phyloP scores from a whole-genome alignment of 2,113 vertebrate species.

The Leptocoma aspasia region DNA sequence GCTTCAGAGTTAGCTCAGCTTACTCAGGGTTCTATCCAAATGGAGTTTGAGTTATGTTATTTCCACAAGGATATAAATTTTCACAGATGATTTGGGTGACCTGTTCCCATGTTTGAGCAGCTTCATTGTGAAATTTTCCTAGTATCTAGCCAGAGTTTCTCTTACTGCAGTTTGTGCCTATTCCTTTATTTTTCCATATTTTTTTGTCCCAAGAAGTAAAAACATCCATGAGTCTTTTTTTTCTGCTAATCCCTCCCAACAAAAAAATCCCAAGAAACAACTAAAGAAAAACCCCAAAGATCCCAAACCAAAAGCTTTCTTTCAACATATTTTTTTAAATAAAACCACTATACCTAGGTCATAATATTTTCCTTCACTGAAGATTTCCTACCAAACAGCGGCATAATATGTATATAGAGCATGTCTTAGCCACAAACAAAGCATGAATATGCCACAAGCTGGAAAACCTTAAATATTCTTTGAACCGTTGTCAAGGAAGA shows the following conservation, averaged over 20 bases:
- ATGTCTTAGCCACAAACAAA: not conserved
- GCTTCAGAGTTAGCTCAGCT: not conserved
- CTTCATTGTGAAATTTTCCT: not conserved
- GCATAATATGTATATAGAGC: rapidly evolving
- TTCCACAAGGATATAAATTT: not conserved
- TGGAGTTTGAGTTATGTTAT: not conserved
- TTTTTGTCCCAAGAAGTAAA: not conserved
- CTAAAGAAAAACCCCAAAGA: not conserved
- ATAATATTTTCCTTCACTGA: not conserved
- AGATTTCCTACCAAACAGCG: not conserved
- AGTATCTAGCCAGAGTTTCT: not conserved
- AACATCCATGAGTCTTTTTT: not conserved
- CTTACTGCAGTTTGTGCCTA: not conserved
- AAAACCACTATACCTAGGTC: not conserved
- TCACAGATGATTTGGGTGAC: not conserved
- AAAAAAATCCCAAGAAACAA: not conserved
- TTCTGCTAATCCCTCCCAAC: rapidly evolving
- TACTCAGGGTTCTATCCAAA: not conserved
- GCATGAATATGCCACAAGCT: not conserved
- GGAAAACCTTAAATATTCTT: not conserved
- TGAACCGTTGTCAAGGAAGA: not conserved
- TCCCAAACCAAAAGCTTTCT: not conserved
- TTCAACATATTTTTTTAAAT: not conserved
- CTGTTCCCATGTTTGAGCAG: not conserved
- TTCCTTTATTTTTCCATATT: not conserved